Conservation (phyloP, 2,797 vertebrate species). For the Coregonus ussuriensis region DNA sequence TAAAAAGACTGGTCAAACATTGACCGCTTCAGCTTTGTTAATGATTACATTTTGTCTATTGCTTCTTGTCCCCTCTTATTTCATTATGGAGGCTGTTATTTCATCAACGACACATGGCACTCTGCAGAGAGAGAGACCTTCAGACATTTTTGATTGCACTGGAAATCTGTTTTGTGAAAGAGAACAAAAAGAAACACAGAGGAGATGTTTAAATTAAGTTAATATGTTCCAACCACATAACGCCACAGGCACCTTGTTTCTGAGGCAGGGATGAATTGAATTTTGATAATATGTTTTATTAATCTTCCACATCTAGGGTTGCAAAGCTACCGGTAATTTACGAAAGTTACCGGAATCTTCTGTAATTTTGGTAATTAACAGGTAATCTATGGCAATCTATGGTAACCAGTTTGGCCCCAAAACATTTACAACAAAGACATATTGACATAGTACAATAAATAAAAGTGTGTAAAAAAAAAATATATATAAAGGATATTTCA, state of each 20-base stretch:
- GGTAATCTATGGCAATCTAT: too few relatives aligned
- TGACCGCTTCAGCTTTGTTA: neutral
- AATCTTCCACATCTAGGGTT: slow-evolving; percentile 28
- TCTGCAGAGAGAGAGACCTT: neutral
- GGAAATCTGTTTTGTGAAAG: slow-evolving; percentile 6
- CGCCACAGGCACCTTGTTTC: slow-evolving; percentile 24
- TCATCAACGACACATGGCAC: neutral
- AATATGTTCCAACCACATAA: slow-evolving; percentile 38
- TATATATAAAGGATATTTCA: too few relatives aligned
- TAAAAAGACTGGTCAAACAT: too few relatives aligned
- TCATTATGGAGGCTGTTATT: neutral
- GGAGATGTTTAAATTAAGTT: slow-evolving; percentile 31
- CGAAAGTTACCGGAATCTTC: too few relatives aligned
- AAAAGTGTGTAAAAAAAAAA: too few relatives aligned
- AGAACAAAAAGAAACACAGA: slow-evolving; percentile 13
- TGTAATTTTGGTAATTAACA: too few relatives aligned
- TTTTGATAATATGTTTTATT: slow-evolving; percentile 46
- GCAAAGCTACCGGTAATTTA: too few relatives aligned
- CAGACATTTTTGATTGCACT: neutral
- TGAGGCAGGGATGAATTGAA: slow-evolving; percentile 44
- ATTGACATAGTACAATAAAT: too few relatives aligned
- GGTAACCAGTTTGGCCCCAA: too few relatives aligned
- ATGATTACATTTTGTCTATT: neutral
- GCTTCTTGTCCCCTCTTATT: neutral
- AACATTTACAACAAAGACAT: too few relatives aligned